Evolutionary conservation across 2,797 vertebrate genomes (phyloP).

Genomic region (Aulostomus chinensis): DNA sequence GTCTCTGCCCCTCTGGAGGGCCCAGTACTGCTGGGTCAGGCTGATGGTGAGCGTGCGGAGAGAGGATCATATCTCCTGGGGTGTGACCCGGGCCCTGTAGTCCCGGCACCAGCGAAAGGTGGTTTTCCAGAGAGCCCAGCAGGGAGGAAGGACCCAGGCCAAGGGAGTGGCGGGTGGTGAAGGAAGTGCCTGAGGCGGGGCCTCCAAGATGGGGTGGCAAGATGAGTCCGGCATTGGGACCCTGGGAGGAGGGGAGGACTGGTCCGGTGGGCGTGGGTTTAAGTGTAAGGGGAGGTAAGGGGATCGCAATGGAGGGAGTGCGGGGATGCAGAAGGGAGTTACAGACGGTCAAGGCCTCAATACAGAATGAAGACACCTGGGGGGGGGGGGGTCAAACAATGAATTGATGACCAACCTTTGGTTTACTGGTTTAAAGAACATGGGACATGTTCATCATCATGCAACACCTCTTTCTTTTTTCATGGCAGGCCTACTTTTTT

Average conservation of each 20-base stretch:
- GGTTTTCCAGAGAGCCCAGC: conserved; percentile 77
- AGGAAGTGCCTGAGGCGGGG: conserved; percentile 64
- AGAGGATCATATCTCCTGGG: conserved; percentile 73
- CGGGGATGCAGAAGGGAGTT: conserved; percentile 87
- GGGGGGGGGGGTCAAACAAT: not conserved
- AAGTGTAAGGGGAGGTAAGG: conserved; percentile 71
- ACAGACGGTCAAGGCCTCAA: conserved; percentile 85
- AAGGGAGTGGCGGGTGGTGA: conserved; percentile 73
- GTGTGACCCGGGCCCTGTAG: conserved; percentile 57
- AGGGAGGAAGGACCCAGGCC: conserved; percentile 75
- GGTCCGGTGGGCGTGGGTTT: conserved; percentile 69
- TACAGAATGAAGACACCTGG: conserved; percentile 89
- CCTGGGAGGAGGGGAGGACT: conserved; percentile 64
- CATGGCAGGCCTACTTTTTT: too few species aligned
- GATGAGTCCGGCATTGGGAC: conserved; percentile 56
- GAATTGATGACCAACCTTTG: too few species aligned
- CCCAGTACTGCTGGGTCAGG: conserved; percentile 64
- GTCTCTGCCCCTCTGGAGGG: conserved; percentile 78
- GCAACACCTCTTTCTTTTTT: too few species aligned
- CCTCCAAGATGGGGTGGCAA: conserved; percentile 79
- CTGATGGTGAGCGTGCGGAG: conserved; percentile 63
- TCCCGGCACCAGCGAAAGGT: conserved; percentile 71
- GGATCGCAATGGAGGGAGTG: conserved; percentile 77
- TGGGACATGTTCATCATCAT: too few species aligned
- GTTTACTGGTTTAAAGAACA: too few species aligned